Evolutionary conservation across 1,140 invertebrate genomes (phyloP), one percentile per base, ranked within the genome.

Genomic region (Drosophila albomicans): DNA sequence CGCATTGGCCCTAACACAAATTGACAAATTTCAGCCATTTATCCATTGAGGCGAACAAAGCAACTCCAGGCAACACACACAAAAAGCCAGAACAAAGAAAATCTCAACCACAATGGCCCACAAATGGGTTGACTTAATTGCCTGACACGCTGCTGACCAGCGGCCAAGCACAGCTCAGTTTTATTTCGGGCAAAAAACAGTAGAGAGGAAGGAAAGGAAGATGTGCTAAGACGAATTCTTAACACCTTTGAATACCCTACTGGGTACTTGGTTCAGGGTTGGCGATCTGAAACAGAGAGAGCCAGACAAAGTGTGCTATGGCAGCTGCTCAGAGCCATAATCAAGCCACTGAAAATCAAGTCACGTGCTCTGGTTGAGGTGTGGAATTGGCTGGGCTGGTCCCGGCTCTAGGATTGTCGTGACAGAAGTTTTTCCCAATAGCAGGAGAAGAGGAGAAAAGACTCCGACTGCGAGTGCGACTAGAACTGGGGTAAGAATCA

Each of bases 11-110:
- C 77, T 87, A 87, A 87, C 84, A 82, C 79, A 58, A 88, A 87
- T 87, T 87, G 82, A 87, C 84, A 87, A 82, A 88, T 88, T 78
- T 80, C 66, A 82, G 79, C 76, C 73, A 88, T 86, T 86, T 81
- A 76, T 79, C 78, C 68, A 73, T 70, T 67, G 66, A 71, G 54
- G 62, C 66, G 77, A 86, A 76, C 43, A 65, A 79, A 73, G 65
- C 25, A 52, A 52, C 28, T 48, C 46, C 10, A 32, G 6, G 30
- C 30, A 32, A 32, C 30, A 32, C 30, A 77, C 48, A 13, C 35
- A 57, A 41, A 41, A 57, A 67, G 66, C 30, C 69, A 57, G 75
- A 70, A 69, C n/a, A 68, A 45, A 72, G 80, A 69, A 78, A 86
- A 79, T 78, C 71, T 82, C 71, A 35, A 63, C 68, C 82, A 61